These are phyloP conservation scores for Myioborus miniatus DNA, from an alignment of 2,797 vertebrate genomes.

Conservation along the genomic window DNA sequence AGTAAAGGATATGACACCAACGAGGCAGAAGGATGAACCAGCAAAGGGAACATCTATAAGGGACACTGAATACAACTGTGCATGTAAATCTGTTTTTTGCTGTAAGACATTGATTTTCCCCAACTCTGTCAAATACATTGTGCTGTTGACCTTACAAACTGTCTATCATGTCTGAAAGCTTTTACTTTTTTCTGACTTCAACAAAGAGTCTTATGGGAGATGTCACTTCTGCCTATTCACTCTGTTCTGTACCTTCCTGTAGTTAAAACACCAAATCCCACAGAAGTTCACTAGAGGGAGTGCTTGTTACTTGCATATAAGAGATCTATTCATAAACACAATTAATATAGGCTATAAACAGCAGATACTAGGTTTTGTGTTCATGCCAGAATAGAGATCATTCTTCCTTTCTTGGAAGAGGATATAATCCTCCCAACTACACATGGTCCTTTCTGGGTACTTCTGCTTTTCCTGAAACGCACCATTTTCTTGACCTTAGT, in stretches of 20 bases:
- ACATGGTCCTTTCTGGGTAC: not conserved
- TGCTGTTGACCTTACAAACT: accelerated
- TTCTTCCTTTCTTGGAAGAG: not conserved
- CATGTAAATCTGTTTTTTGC: not conserved
- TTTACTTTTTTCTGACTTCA: not conserved
- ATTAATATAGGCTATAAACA: not conserved
- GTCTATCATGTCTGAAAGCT: not conserved
- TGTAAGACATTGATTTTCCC: not conserved
- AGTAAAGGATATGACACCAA: not conserved
- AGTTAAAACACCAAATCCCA: not conserved
- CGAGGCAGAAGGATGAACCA: not conserved
- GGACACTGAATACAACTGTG: not conserved
- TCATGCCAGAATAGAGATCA: not conserved
- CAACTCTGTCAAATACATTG: not conserved
- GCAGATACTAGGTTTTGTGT: not conserved
- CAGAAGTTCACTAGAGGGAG: constrained; percentile 43
- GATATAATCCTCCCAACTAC: not conserved
- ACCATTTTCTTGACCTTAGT: not conserved
- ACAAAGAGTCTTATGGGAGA: not conserved
- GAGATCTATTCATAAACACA: not conserved
- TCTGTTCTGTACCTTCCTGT: not conserved
- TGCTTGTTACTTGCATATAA: not conserved
- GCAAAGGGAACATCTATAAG: not conserved
- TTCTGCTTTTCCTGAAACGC: not conserved
- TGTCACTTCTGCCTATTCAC: not conserved